phyloP scores from a whole-genome alignment of 2,888 invertebrate genomes.

The Drosophila infuscata region DNA sequence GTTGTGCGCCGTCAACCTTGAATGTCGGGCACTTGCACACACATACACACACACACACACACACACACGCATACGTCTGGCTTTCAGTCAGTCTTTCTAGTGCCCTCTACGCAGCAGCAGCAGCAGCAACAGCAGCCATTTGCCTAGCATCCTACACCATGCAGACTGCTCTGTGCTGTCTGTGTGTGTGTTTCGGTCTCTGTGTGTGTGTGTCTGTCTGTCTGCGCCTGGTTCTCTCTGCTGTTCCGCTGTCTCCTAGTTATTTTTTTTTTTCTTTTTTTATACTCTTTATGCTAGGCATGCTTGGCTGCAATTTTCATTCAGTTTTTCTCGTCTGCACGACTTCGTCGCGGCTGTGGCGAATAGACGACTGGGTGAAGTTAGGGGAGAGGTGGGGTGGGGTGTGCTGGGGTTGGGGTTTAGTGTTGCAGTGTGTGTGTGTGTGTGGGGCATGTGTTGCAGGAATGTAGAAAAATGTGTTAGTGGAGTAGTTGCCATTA shows the following conservation, averaged over 20 bases:
- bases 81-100: constrained; percentile 15
- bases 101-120: constrained; percentile 47
- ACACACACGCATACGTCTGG: constrained; percentile 14
- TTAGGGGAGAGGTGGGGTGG: not conserved
- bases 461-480: constrained; percentile 85
- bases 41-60: constrained; percentile 26
- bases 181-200: constrained; percentile 15
- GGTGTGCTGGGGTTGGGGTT: not conserved
- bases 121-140: constrained; percentile 44
- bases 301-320: constrained; percentile 58
- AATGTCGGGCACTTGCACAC: constrained; percentile 74
- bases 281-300: constrained; percentile 38
- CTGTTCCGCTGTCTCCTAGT: constrained; percentile 29
- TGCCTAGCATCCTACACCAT: constrained; percentile 51
- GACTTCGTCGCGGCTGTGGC: constrained; percentile 20
- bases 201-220: constrained; percentile 17
- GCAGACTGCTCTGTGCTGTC: constrained; percentile 22
- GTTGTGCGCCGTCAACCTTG: constrained; percentile 73
- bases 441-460: constrained; percentile 55
- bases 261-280: constrained; percentile 7
- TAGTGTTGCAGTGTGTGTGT: not conserved
- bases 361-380: constrained; percentile 26
- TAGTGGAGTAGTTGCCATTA: constrained; percentile 85
- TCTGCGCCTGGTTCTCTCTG: constrained; percentile 11
- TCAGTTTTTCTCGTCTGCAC: constrained; percentile 51